These are phyloP conservation scores for Kryphioiulus occultus DNA, from an alignment of 2,888 invertebrate species.

Conservation along the genomic window DNA sequence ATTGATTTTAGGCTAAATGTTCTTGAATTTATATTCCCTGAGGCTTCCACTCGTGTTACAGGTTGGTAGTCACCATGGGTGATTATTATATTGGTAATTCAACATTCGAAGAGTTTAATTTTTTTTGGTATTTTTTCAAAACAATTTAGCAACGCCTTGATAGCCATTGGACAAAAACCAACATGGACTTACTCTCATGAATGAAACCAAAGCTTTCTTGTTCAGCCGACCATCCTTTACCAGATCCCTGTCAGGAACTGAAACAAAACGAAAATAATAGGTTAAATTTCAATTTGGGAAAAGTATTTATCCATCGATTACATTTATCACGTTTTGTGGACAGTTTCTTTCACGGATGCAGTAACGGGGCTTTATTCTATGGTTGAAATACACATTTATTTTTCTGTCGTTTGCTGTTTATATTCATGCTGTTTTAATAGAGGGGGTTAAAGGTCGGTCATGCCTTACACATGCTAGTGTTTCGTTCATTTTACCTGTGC, in stretches of 20 bases:
- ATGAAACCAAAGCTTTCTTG: constrained; percentile 63
- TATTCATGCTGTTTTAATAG: constrained; percentile 9
- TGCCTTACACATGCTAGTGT: constrained; percentile 45
- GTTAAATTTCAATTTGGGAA: not conserved
- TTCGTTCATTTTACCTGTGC: constrained; percentile 42
- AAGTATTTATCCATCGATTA: not conserved
- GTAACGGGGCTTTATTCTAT: not conserved
- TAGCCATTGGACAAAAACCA: not conserved
- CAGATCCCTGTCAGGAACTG: constrained; percentile 51
- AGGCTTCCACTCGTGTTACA: too few relatives aligned
- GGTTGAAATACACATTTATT: not conserved
- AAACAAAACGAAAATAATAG: constrained; percentile 38
- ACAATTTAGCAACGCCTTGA: too few relatives aligned
- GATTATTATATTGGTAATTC: too few relatives aligned
- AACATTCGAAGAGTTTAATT: too few relatives aligned
- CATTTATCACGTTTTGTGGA: not conserved
- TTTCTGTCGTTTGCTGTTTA: not conserved
- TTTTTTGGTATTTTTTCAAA: too few relatives aligned
- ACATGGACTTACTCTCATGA: constrained; percentile 57
- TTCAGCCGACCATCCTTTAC: constrained; percentile 58
- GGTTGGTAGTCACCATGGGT: too few relatives aligned
- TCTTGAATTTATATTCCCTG: too few relatives aligned
- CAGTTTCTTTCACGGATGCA: not conserved
- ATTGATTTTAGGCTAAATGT: too few relatives aligned
- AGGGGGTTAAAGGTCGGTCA: not conserved